Base-by-base conservation (phyloP, 1,140 invertebrate species). In the Bombus picipes region DNA sequence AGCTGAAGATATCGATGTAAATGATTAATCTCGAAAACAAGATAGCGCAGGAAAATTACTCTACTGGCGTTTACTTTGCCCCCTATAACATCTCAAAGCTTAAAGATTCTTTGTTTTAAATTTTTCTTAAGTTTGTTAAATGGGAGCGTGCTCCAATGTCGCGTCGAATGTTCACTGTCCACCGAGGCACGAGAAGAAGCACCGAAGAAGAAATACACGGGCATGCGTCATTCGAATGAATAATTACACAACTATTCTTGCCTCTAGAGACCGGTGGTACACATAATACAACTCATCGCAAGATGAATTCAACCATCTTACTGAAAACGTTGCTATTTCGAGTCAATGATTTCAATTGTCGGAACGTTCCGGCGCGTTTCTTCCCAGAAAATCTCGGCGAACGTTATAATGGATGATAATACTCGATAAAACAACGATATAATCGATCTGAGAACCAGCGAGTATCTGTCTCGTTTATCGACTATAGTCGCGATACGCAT, bases 171-270 rank as follows among this genome's bases (percentile, higher is more conserved):
- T 71, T 59, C 32, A 47, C 15, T 41, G 39, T 37, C 15, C 9
- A 43, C 6, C n/a, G 25, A 80, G 47, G 59, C 65, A 22, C 25
- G 39, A 28, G 28, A 83, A 39, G 22, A 87, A 59, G 53, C 37
- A 47, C 28, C 41, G 37, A 86, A 65, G 57, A 80, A 71, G 37
- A 34, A 53, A 12, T 59, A 59, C n/a, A 59, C 65, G 59, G 32
- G 37, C 77, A 68, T 47, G 71, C 71, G 65, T 81, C 68, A 87
- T 81, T 41, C 65, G 34, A 41, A 83, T 80, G 71, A 83, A 89
- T 77, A 76, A 89, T 89, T 87, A 83, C 65, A 57, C 65, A 62
- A 86, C 75, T 80, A 78, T 85, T 85, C 68, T 80, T 9, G 77
- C 65, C 68, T 59, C 34, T 39, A 13, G 18, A 47, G 18, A 70